Base-by-base conservation (phyloP, 2,797 vertebrate genomes). In the Brachyalestes nurse region DNA sequence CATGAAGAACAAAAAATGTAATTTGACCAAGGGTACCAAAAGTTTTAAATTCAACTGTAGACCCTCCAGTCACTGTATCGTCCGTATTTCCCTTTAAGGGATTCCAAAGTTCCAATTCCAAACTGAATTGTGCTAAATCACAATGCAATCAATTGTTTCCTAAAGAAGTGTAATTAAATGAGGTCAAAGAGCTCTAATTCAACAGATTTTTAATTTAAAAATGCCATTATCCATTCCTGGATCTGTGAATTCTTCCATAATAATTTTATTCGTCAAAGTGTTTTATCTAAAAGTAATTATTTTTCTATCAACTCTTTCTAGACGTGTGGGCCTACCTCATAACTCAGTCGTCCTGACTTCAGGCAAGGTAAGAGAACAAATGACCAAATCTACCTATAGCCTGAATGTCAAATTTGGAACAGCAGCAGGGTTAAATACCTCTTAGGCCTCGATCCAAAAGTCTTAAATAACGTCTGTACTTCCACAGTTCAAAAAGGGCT, bases 361-460 rank as follows among this genome's bases (percentile, higher is more conserved):
- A 19, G 8, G 38, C 12, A 28, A 25, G 10, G 6, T 28, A 38
- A 40, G 34, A 19, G 34, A 6, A 40, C 34, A 40, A 40, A 13
- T 38, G 16, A 6, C 60, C 60, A 62, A 61, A 61, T 6, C 25
- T 23, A n/a, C n/a, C n/a, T 61, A 25, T n/a, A 61, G 58, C 0
- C 58, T 25, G n/a, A 61, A 10, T 61, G 21, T 64, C 61, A 38
- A 9, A 38, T 65, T 65, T 65, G 34, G n/a, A 65, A 65, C 62
- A 65, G 62, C 3, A 65, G 34, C 16, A 40, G 34, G 4, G 62
- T 16, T 38, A 38, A 64, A 65, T 38, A 65, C 2, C 1, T 17
- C 28, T 40, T 19, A 65, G 34, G 62, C 34, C 9, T 1, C 7
- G 2, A 21, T 67, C 12, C 19, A 67, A 21, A 69, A 49, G 8